Percentiles rank a stretch among this genome's conserved stretches.
These are phyloP conservation scores for Eurypyga helias DNA, from an alignment of 2,113 vertebrate species.

Conservation along the genomic window DNA sequence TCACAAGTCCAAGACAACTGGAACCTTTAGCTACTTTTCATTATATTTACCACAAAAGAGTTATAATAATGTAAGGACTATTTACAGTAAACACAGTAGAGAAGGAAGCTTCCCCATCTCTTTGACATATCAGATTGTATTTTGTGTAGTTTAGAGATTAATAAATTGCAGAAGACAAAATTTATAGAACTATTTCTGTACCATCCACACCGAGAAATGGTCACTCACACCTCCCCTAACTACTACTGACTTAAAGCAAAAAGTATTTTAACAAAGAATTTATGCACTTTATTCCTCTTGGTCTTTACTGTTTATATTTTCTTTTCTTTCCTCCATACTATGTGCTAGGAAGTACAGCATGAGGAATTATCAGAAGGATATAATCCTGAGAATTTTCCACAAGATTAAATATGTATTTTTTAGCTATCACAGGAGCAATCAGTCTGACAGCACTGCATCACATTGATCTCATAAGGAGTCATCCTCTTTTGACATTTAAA, in stretches of 20 bases:
- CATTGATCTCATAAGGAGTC: neutral
- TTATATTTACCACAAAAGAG: neutral
- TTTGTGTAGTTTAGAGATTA: neutral
- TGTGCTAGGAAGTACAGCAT: neutral
- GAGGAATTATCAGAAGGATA: neutral
- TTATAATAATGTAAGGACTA: neutral
- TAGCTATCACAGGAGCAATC: neutral
- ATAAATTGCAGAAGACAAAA: neutral
- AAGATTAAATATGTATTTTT: neutral
- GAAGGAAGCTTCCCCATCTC: neutral
- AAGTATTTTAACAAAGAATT: neutral
- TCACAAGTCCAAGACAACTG: neutral
- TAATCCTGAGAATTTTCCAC: neutral
- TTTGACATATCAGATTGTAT: neutral
- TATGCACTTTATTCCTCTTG: neutral
- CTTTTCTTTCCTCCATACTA: neutral
- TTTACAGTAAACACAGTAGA: neutral
- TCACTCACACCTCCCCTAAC: neutral
- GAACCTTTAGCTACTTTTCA: neutral
- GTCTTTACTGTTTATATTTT: neutral
- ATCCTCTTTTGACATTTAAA: conserved; percentile 6
- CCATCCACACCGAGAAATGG: neutral
- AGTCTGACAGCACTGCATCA: conserved; percentile 5
- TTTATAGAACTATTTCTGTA: neutral
- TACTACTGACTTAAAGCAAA: neutral